Percentiles rank a stretch among this genome's conserved stretches.
Conservation (phyloP, 2,797 vertebrate genomes). For the Selene dorsalis region DNA sequence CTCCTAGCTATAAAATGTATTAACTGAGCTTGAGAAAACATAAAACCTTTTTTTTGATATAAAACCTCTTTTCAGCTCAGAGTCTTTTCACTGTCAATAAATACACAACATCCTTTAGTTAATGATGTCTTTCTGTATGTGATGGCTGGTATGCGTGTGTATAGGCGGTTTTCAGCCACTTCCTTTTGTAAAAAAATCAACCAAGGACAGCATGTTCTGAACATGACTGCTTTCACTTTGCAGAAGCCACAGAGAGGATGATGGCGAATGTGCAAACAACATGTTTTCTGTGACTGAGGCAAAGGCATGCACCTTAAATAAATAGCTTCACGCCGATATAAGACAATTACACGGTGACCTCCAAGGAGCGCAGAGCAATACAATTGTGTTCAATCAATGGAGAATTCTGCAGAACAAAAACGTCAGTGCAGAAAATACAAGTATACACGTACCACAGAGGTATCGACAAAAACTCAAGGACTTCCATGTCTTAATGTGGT, state of each 20-base stretch:
- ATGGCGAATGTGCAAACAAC: slow-evolving; percentile 46
- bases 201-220: slow-evolving; percentile 78
- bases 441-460: background rate
- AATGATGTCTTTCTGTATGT: slow-evolving; percentile 44
- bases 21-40: slow-evolving; percentile 27
- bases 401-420: slow-evolving; percentile 27
- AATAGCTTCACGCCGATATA: slow-evolving; percentile 41
- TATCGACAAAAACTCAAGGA: slow-evolving; percentile 27
- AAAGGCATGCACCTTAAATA: slow-evolving; percentile 15
- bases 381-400: no score
- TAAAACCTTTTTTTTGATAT: slow-evolving; percentile 13
- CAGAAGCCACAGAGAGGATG: slow-evolving; percentile 48
- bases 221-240: slow-evolving; percentile 73
- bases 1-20: slow-evolving; percentile 10
- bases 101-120: slow-evolving; percentile 42
- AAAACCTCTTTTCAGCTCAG: slow-evolving; percentile 42
- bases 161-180: slow-evolving; percentile 73
- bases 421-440: slow-evolving; percentile 7
- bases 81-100: slow-evolving; percentile 46
- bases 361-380: background rate
- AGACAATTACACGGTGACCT: slow-evolving; percentile 29
- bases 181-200: slow-evolving; percentile 72
- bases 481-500: slow-evolving; percentile 29
- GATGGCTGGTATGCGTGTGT: slow-evolving; percentile 37
- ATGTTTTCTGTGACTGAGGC: slow-evolving; percentile 45